These are phyloP conservation scores for Garra rufa DNA, from an alignment of 2,113 vertebrate species.

Conservation along the genomic window DNA sequence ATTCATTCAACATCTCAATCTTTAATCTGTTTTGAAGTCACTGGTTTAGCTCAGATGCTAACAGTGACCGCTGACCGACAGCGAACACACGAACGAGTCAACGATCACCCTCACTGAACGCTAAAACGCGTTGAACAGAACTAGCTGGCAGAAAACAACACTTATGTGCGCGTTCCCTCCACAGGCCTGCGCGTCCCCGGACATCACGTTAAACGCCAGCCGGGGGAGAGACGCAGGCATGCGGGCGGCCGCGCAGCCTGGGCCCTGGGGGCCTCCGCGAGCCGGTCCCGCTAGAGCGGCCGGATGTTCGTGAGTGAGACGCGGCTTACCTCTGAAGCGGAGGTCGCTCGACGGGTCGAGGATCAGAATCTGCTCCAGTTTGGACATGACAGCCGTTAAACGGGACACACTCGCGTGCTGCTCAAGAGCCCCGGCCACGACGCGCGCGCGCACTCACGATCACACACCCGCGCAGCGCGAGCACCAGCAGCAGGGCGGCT, in stretches of 20 bases:
- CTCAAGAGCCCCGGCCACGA: constrained; percentile 42
- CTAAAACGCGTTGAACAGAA: background rate
- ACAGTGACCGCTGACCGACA: background rate
- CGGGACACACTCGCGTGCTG: constrained; percentile 49
- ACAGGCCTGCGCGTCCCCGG: constrained; percentile 48
- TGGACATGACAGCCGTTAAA: constrained; percentile 78
- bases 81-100: background rate
- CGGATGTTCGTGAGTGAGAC: background rate
- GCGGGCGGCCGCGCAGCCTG: constrained; percentile 40
- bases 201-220: constrained; percentile 56
- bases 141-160: background rate
- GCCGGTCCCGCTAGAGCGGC: background rate
- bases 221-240: constrained; percentile 31
- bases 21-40: background rate
- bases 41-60: background rate
- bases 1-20: background rate
- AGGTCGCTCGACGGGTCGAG: constrained; percentile 85
- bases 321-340: constrained; percentile 85
- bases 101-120: too few species aligned
- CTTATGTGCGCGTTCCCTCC: background rate
- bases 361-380: constrained; percentile 83
- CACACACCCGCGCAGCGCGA: constrained; percentile 31
- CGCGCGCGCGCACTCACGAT: constrained; percentile 45
- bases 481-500: constrained; percentile 17
- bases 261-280: constrained; percentile 29